A percentile compares a stretch with the other conserved stretches of the same genome.
Evolutionary conservation across 2,888 invertebrate genomes (phyloP).

Genomic region (Yponomeuta cagnagella): DNA sequence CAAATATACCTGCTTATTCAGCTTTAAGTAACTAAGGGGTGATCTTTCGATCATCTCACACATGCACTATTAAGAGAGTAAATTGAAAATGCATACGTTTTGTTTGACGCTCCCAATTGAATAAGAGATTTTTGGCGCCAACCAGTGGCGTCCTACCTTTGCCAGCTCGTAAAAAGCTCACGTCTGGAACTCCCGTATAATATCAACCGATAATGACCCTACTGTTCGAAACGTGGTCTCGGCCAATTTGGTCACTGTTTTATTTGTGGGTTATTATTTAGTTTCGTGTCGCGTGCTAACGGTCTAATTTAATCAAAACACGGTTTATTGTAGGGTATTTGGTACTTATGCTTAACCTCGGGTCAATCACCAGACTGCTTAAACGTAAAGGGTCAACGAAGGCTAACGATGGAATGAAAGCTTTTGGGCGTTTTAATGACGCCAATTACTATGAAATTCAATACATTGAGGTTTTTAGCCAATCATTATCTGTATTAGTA

Average conservation of each 20-base stretch:
- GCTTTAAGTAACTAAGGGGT: too few relatives aligned
- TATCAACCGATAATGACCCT: conserved; percentile 1
- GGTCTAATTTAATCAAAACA: conserved; percentile 71
- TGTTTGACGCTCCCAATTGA: too few relatives aligned
- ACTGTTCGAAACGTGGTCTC: neutral
- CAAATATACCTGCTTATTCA: too few relatives aligned
- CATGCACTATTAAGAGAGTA: too few relatives aligned
- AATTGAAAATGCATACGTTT: too few relatives aligned
- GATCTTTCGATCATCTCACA: too few relatives aligned
- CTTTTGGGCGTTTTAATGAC: neutral
- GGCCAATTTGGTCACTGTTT: neutral
- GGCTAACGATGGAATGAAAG: neutral
- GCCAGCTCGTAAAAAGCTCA: too few relatives aligned
- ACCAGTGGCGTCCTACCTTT: too few relatives aligned
- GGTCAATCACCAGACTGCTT: conserved; percentile 30
- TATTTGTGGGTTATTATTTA: conserved; percentile 19
- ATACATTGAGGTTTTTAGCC: neutral
- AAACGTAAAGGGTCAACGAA: neutral
- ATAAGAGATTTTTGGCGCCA: too few relatives aligned
- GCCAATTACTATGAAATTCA: neutral
- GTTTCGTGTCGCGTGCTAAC: conserved; percentile 64
- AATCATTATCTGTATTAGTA: too few relatives aligned
- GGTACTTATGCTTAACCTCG: conserved; percentile 50
- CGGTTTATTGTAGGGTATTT: conserved; percentile 63
- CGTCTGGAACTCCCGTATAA: neutral